Evolutionary conservation across 1,140 invertebrate genomes (phyloP), one percentile per base, ranked within the genome.

Genomic region (Lepidurus couesii): DNA sequence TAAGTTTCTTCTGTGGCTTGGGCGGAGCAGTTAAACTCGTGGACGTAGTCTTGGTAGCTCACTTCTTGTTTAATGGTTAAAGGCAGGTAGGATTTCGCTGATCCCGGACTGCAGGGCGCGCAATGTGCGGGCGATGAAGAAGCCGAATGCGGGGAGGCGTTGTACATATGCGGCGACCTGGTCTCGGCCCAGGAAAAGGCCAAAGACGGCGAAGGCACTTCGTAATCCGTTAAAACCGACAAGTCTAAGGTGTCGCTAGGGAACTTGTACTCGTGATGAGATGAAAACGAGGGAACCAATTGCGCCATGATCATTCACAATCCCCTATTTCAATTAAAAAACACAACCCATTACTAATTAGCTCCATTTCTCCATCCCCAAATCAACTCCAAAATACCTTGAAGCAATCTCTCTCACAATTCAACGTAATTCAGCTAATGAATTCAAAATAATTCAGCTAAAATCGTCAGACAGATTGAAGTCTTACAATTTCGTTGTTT

Each of bases 161-260:
- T 34, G 53, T 34, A 42, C 21, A 21, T 44, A 44, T 79, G 24
- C 11, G 73, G 53, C 2, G 53, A 65, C 21, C 43, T 13, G 1
- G 73, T 24, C 24, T 44, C 73, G 4, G 73, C 65, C 53, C 73
- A 79, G n/a, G 53, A 34, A 16, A 42, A 76, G 24, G 78, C 73
- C 75, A 73, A 44, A n/a, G 73, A 79, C 0, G 53, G 43, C 42
- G 43, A 75, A 75, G 78, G 53, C 53, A 79, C 78, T 79, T 79
- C 42, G 26, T 74, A 76, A 42, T 73, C 42, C 73, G 78, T 47
- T 26, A 74, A 43, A 44, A 65, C 53, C 16, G 53, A 65, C 53
- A 65, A 65, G 21, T 65, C 53, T n/a, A 65, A 65, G 4, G 53
- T 13, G 16, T 65, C 53, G 53, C 1, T 65, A 21, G 53, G 53